phyloP scores from a whole-genome alignment of 2,113 vertebrate species.

The Austrofundulus limnaeus region DNA sequence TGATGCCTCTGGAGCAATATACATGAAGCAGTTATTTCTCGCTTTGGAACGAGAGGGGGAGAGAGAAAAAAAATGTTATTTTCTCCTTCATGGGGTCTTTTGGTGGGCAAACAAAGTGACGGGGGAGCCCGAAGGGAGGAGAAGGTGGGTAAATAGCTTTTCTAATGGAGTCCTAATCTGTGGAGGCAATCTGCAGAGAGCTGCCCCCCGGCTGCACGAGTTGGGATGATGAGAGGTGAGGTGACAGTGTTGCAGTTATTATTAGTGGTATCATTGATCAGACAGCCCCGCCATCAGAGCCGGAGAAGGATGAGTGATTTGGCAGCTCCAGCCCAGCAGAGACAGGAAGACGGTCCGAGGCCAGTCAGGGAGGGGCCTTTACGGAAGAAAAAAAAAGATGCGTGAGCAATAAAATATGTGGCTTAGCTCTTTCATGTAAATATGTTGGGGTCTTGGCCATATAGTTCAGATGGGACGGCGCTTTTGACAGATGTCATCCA shows the following conservation, averaged over 20 bases:
- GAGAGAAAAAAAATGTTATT: conserved; percentile 60
- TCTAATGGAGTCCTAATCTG: conserved; percentile 82
- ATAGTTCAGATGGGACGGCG: conserved; percentile 45
- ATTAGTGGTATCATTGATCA: conserved; percentile 84
- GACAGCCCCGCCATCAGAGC: conserved; percentile 57
- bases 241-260: conserved; percentile 79
- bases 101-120: conserved; percentile 74
- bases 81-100: conserved; percentile 59
- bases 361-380: conserved; percentile 29
- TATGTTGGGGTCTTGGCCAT: conserved; percentile 30
- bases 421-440: conserved; percentile 40
- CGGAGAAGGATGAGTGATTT: conserved; percentile 76
- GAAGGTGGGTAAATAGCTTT: conserved; percentile 75
- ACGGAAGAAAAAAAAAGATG: conserved; percentile 2
- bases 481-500: conserved; percentile 44
- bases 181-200: conserved; percentile 76
- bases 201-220: conserved; percentile 71
- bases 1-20: conserved; percentile 43
- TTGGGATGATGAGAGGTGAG: conserved; percentile 70
- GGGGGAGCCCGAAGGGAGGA: conserved; percentile 65
- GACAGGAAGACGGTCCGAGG: conserved; percentile 55
- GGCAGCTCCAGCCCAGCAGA: conserved; percentile 55
- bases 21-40: conserved; percentile 58
- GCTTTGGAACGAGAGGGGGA: too few relatives aligned
- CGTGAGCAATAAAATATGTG: not conserved